Conservation (phyloP, 1,140 invertebrate species). For the Coelopa frigida region DNA sequence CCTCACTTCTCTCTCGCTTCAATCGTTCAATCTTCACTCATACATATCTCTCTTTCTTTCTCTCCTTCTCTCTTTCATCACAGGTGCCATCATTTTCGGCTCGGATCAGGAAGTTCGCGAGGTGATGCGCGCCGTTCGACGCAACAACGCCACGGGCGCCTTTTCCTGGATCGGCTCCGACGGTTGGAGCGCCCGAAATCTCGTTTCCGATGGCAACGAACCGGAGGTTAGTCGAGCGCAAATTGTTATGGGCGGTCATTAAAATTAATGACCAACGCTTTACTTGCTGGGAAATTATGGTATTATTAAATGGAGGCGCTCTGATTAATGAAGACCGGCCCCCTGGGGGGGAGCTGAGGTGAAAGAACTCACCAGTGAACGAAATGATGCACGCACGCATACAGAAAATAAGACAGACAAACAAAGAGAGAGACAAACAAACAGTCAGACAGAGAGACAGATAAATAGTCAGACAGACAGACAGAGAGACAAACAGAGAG, state of each 20-base stretch:
- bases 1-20: not conserved
- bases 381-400: not conserved
- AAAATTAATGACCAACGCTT: too few species aligned
- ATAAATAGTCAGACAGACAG: not conserved
- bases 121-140: constrained; percentile 81
- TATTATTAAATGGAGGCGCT: too few species aligned
- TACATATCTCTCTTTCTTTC: not conserved
- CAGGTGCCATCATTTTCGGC: constrained; percentile 92
- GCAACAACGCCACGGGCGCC: constrained; percentile 77
- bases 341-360: too few species aligned
- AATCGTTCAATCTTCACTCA: not conserved
- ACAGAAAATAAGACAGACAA: not conserved
- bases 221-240: constrained; percentile 55
- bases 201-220: constrained; percentile 86
- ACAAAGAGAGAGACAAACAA: not conserved
- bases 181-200: constrained; percentile 79
- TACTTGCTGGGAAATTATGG: too few species aligned
- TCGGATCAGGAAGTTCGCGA: constrained; percentile 94
- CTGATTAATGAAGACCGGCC: too few species aligned
- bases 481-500: not conserved
- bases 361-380: too few species aligned
- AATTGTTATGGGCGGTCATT: too few species aligned
- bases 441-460: not conserved
- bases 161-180: constrained; percentile 95
- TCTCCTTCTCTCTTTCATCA: constrained; percentile 3